Evolutionary conservation across 2,888 invertebrate genomes (phyloP), one percentile per base, ranked within the genome.

Genomic region (Podabrus alpinus): DNA sequence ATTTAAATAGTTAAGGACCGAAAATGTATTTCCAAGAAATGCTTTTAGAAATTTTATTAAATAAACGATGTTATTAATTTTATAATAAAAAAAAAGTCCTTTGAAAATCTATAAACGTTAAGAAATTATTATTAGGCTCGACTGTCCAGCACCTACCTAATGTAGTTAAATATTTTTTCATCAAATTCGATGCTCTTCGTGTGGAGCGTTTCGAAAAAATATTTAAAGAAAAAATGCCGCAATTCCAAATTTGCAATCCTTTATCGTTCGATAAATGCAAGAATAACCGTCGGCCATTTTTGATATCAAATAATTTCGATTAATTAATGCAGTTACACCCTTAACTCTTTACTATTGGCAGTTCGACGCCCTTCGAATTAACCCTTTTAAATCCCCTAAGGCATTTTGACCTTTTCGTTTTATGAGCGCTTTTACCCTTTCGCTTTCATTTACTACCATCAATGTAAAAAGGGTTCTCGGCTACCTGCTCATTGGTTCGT

Each of bases 291-390:
- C 72, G 59, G 67, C 74, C 74, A 77, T 77, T 16, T 74, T 77
- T 69, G 45, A 72, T 71, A 68, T 71, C 45, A 67, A 68, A 71
- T 45, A 13, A 21, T 11, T 66, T 70, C 17, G 68, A 75, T 80
- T 82, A 83, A 83, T 83, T 80, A 81, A 82, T 75, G 72, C 80
- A 67, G 78, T 78, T 79, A 78, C 83, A 81, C 83, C 83, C 82
- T 82, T 82, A 76, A 77, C 78, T 79, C 78, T 75, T 82, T 80
- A 73, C 79, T 59, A 82, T 83, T 83, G 82, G 83, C 76, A 66
- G 74, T 78, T 76, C 74, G 72, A 75, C 78, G 78, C 78, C 78
- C 78, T 78, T 68, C 64, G 62, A 72, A 68, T 75, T 77, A 77
- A 74, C 75, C 78, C 78, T 76, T 78, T 78, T 68, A 29, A 64